Evolutionary conservation across 2,113 vertebrate genomes (phyloP).

Genomic region (Hirundichthys speculiger): DNA sequence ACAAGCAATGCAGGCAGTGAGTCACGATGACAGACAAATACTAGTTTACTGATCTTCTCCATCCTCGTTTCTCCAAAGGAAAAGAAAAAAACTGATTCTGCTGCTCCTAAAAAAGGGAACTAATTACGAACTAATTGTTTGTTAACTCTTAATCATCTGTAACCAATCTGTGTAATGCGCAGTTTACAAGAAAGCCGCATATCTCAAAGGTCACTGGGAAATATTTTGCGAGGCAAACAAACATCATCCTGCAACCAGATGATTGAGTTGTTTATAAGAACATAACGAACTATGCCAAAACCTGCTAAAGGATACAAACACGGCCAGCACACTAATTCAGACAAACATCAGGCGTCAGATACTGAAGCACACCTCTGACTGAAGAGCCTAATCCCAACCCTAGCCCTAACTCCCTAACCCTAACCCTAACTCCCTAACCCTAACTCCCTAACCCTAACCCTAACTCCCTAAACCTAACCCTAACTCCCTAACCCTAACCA

Average conservation of each 20-base stretch:
- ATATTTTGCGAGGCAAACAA: constrained; percentile 33
- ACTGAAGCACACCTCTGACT: background rate
- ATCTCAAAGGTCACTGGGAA: constrained; percentile 17
- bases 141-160: constrained; percentile 30
- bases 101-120: constrained; percentile 3
- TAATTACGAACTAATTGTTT: background rate
- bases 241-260: constrained; percentile 18
- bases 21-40: constrained; percentile 5
- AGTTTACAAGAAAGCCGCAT: constrained; percentile 2
- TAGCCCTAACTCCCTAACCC: no score
- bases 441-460: no score
- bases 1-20: constrained; percentile 22
- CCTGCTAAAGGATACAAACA: constrained; percentile 32
- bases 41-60: constrained; percentile 12
- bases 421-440: no score
- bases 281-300: background rate
- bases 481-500: no score
- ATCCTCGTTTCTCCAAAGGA: constrained; percentile 22
- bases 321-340: background rate
- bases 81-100: constrained; percentile 9
- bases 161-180: background rate
- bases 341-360: background rate
- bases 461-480: no score
- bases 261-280: background rate
- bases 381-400: no score